Conservation (phyloP, 2,113 vertebrate species). For the Acrocephalus arundinaceus region DNA sequence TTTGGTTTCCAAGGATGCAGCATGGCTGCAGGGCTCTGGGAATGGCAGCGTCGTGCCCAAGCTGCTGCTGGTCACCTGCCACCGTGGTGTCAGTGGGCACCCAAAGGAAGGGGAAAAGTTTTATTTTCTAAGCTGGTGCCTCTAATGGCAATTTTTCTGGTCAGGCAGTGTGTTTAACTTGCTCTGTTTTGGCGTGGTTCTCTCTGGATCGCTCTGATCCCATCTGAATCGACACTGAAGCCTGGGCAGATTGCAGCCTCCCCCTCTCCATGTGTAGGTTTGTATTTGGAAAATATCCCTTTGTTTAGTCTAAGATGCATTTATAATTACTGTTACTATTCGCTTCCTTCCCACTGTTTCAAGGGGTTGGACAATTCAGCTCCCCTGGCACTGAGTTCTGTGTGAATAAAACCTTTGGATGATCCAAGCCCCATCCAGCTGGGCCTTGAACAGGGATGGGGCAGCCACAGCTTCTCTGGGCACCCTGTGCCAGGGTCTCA, state of each 20-base stretch:
- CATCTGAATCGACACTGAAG: fast-evolving
- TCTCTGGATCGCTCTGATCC: neutral
- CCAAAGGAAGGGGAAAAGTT: neutral
- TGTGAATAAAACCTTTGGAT: fast-evolving
- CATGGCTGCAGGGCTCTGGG: neutral
- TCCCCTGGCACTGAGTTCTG: neutral
- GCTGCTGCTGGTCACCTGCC: neutral
- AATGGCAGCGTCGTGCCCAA: fast-evolving
- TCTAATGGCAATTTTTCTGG: neutral
- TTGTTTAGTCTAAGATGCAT: neutral
- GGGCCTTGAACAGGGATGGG: neutral
- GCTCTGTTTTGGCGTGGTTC: fast-evolving
- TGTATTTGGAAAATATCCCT: neutral
- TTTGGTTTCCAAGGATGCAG: neutral
- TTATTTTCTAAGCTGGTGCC: neutral
- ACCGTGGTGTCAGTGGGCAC: neutral
- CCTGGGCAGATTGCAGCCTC: neutral
- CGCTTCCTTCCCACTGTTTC: neutral
- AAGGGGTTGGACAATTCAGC: fast-evolving
- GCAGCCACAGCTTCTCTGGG: neutral
- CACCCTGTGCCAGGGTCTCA: neutral
- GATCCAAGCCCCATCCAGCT: neutral
- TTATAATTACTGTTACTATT: neutral
- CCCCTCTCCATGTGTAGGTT: fast-evolving
- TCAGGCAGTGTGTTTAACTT: neutral